A percentile compares a stretch with the other conserved stretches of the same genome.
phyloP scores from a whole-genome alignment of 2,797 vertebrate species.

The Cuculus canorus region DNA sequence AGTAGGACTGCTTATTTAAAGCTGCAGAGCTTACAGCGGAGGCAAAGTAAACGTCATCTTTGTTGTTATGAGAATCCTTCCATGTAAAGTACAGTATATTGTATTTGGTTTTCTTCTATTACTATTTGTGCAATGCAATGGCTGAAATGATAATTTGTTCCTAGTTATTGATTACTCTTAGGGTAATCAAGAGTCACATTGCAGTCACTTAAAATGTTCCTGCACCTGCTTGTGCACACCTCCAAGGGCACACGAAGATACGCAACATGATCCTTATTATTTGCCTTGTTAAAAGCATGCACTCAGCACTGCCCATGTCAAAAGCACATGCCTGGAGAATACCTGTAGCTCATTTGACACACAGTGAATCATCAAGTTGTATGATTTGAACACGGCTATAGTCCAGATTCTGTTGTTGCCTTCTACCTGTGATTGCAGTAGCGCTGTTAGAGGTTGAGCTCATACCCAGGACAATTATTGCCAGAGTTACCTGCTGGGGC shows the following conservation, averaged over 20 bases:
- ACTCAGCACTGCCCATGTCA: neutral
- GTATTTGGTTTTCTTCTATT: neutral
- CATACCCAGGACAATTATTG: neutral
- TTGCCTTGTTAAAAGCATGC: neutral
- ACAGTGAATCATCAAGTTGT: neutral
- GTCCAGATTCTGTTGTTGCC: neutral
- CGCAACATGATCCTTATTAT: accelerated
- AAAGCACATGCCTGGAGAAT: neutral
- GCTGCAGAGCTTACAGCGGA: neutral
- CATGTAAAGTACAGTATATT: neutral
- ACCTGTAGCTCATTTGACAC: neutral
- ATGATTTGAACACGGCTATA: neutral
- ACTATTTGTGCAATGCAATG: neutral
- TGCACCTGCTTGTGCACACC: neutral
- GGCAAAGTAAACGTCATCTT: neutral
- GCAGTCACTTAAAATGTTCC: neutral
- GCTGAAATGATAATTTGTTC: neutral
- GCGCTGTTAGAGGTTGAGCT: neutral
- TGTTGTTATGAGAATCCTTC: neutral
- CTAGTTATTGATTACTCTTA: neutral
- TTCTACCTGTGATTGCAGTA: neutral
- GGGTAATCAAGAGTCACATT: too few relatives aligned
- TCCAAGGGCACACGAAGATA: neutral
- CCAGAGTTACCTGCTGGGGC: neutral
- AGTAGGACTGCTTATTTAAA: slow-evolving; percentile 15